These are phyloP conservation scores for Phataginus tricuspis DNA, from an alignment of 2,797 vertebrate species.

Conservation along the genomic window DNA sequence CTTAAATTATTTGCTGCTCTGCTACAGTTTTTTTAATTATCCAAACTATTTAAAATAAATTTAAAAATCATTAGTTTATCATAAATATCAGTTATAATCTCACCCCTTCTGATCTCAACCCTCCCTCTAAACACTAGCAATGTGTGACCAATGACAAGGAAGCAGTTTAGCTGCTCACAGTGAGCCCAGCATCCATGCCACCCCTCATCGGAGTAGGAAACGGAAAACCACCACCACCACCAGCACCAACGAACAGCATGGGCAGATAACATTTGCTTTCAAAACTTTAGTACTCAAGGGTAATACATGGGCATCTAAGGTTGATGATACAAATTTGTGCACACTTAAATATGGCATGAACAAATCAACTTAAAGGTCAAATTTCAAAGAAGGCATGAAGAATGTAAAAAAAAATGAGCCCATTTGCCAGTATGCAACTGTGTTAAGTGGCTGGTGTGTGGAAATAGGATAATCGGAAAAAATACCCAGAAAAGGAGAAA, in stretches of 20 bases:
- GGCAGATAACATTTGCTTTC: neutral
- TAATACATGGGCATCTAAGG: neutral
- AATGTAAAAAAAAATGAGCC: neutral
- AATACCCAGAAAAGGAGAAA: neutral
- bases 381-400: neutral
- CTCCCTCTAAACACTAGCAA: neutral
- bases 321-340: neutral
- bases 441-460: neutral
- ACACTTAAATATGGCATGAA: neutral
- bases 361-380: neutral
- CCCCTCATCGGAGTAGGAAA: neutral
- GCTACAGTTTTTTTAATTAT: neutral
- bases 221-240: neutral
- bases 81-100: neutral
- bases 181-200: neutral
- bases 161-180: neutral
- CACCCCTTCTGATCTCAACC: neutral
- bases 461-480: neutral
- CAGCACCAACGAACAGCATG: neutral
- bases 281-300: neutral
- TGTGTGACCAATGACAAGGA: neutral
- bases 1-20: neutral
- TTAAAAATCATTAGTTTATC: neutral
- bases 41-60: neutral
- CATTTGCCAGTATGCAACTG: neutral